phyloP scores from a whole-genome alignment of 2,113 vertebrate genomes.

The Paraplagusia blochii region DNA sequence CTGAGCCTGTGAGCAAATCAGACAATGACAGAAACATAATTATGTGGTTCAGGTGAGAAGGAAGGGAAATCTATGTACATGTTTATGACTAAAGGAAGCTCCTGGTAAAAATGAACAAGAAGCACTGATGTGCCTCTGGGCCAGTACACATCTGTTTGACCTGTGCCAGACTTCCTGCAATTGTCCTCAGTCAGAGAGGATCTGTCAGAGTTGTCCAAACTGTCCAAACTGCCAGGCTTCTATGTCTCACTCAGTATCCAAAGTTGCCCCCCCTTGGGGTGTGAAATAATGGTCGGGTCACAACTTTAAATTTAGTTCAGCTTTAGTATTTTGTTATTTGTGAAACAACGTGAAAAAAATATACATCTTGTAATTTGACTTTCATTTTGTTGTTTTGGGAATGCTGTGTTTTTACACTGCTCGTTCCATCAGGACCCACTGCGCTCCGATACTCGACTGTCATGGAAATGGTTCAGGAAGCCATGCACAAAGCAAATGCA shows the following conservation, averaged over 20 bases:
- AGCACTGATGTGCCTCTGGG: slow-evolving; percentile 42
- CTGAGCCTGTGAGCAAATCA: slow-evolving; percentile 15
- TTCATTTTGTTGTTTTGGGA: no score
- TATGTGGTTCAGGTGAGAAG: slow-evolving; percentile 10
- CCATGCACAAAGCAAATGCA: background rate
- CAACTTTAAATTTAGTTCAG: no score
- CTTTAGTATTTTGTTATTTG: no score
- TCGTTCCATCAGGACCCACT: no score
- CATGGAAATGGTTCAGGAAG: no score
- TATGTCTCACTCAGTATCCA: no score
- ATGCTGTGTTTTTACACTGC: no score
- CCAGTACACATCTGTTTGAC: slow-evolving; percentile 46
- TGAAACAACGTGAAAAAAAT: no score
- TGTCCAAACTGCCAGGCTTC: background rate
- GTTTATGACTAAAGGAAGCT: slow-evolving; percentile 30
- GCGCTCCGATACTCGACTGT: no score
- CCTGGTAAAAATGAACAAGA: slow-evolving; percentile 15
- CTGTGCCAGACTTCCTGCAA: slow-evolving; percentile 10
- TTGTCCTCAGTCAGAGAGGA: slow-evolving; percentile 15
- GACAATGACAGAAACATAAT: slow-evolving; percentile 6
- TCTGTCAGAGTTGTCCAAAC: slow-evolving; percentile 6
- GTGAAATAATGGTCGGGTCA: no score
- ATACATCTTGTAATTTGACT: no score
- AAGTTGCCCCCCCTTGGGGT: no score
- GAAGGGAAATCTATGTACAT: slow-evolving; percentile 1